phyloP scores from a whole-genome alignment of 2,888 invertebrate genomes.

The Protophormia terraenovae region DNA sequence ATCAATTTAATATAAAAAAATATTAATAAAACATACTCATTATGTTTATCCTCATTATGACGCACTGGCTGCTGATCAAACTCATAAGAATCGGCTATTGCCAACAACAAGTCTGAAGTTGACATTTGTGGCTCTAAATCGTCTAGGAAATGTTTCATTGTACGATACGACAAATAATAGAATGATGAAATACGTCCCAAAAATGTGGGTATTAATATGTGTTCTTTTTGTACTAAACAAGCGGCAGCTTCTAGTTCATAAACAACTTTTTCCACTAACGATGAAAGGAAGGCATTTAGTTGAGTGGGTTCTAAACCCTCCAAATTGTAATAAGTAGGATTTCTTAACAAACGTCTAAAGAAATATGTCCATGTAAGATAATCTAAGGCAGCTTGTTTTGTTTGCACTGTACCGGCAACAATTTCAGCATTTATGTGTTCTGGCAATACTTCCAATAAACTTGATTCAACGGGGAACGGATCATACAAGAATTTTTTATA shows the following conservation, averaged over 20 bases:
- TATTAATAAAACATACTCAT: conserved; percentile 85
- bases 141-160: conserved; percentile 91
- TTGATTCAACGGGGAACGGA: conserved; percentile 99
- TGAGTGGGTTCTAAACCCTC: conserved; percentile 86
- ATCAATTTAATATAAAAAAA: not conserved
- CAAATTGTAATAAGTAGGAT: conserved; percentile 95
- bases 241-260: conserved; percentile 87
- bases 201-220: conserved; percentile 83
- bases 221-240: conserved; percentile 89
- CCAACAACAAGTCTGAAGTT: conserved; percentile 88
- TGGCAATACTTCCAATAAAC: conserved; percentile 92
- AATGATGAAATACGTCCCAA: conserved; percentile 97
- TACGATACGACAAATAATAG: conserved; percentile 97
- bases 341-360: conserved; percentile 94
- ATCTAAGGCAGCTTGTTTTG: conserved; percentile 95
- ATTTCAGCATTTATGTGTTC: conserved; percentile 99
- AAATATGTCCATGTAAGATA: conserved; percentile 99
- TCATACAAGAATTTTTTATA: conserved; percentile 99
- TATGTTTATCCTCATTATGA: conserved; percentile 97
- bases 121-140: conserved; percentile 85
- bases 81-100: conserved; percentile 93
- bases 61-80: conserved; percentile 97
- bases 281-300: conserved; percentile 89
- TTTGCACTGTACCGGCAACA: conserved; percentile 96
- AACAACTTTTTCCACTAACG: conserved; percentile 90